These are phyloP conservation scores for Platycnemis pennipes DNA, from an alignment of 2,888 invertebrate species.

Conservation along the genomic window DNA sequence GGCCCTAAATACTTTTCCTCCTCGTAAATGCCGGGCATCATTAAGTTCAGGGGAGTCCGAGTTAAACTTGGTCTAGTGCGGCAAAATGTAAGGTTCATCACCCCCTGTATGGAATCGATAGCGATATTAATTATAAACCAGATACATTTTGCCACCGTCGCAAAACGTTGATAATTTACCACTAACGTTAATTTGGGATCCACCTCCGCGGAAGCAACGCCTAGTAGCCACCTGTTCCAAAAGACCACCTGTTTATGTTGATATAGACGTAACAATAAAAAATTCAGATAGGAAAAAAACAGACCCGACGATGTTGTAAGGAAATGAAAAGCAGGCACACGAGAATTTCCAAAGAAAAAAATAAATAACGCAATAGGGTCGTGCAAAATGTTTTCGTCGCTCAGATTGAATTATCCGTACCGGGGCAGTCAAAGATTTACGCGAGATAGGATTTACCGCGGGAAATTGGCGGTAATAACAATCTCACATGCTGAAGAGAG, in stretches of 20 bases:
- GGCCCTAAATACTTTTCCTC: neutral
- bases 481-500: neutral
- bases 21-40: neutral
- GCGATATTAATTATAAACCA: too few relatives aligned
- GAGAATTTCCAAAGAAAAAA: too few relatives aligned
- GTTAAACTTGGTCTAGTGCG: too few relatives aligned
- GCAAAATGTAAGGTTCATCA: too few relatives aligned
- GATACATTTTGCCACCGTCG: too few relatives aligned
- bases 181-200: neutral
- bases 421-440: neutral
- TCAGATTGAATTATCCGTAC: neutral
- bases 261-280: neutral
- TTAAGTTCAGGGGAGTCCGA: too few relatives aligned
- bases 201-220: neutral
- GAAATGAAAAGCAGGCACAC: too few relatives aligned
- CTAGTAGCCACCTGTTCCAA: neutral
- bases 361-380: neutral
- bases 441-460: neutral
- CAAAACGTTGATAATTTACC: too few relatives aligned
- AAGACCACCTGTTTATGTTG: constrained; percentile 13
- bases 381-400: neutral
- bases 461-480: neutral
- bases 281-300: neutral
- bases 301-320: too few relatives aligned
- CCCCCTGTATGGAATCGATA: too few relatives aligned